These are phyloP conservation scores for Ellobius talpinus DNA, from an alignment of 2,113 vertebrate species.

Conservation along the genomic window DNA sequence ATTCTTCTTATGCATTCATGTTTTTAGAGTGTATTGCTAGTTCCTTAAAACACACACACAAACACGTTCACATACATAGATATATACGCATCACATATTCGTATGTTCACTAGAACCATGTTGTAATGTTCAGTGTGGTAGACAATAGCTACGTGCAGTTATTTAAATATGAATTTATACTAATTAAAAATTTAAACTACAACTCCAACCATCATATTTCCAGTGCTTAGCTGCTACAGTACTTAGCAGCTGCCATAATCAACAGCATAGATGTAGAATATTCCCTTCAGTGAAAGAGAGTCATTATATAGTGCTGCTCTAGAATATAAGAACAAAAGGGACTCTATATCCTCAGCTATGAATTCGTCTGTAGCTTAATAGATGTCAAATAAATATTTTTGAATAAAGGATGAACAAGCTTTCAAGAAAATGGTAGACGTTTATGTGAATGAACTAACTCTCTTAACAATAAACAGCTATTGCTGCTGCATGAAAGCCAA, in stretches of 20 bases:
- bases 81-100: no score
- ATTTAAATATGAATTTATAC: slow-evolving; percentile 60
- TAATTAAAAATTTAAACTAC: slow-evolving; percentile 30
- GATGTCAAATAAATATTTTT: slow-evolving; percentile 45
- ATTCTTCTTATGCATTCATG: slow-evolving; percentile 7
- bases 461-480: slow-evolving; percentile 40
- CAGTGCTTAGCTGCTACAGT: background rate
- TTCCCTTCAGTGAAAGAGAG: background rate
- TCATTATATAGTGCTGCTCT: background rate
- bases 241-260: background rate
- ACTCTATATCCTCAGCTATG: background rate
- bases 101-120: background rate
- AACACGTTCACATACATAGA: background rate
- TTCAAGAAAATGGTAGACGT: slow-evolving; percentile 11
- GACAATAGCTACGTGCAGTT: background rate
- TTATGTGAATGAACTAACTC: slow-evolving; percentile 51
- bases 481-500: slow-evolving; percentile 3
- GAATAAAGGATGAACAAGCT: slow-evolving; percentile 43
- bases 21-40: background rate
- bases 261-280: background rate
- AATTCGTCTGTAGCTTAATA: slow-evolving; percentile 44
- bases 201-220: background rate
- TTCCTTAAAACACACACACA: background rate
- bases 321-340: slow-evolving; percentile 14
- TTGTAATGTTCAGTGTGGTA: background rate